Percentiles rank a stretch among this genome's conserved stretches.
phyloP scores from a whole-genome alignment of 2,888 invertebrate genomes.

The Noctuana brunneofusca region DNA sequence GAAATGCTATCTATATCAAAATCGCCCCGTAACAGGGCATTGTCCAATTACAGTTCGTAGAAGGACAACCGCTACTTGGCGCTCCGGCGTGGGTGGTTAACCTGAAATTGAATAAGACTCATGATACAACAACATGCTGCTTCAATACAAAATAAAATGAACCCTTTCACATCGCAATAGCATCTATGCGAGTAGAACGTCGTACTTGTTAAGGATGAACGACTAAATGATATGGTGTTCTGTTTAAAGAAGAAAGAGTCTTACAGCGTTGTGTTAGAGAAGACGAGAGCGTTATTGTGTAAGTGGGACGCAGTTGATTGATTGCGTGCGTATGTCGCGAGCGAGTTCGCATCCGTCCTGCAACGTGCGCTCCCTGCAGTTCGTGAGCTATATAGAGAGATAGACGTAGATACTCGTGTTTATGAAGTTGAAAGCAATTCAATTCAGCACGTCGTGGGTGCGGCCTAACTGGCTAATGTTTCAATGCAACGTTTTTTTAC shows the following conservation, averaged over 20 bases:
- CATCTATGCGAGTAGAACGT: not conserved
- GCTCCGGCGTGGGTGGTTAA: slow-evolving; percentile 22
- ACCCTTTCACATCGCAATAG: not conserved
- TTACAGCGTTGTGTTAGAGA: not conserved
- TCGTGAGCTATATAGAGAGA: not conserved
- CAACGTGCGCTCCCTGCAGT: not conserved
- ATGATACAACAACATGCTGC: not conserved
- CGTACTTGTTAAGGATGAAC: not conserved
- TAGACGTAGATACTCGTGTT: not conserved
- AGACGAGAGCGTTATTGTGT: not conserved
- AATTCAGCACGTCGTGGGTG: not conserved
- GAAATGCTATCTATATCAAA: not conserved
- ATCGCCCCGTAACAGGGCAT: slow-evolving; percentile 13
- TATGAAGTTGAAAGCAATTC: not conserved
- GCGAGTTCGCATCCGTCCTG: slow-evolving; percentile 1
- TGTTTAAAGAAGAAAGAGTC: slow-evolving; percentile 1
- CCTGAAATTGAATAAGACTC: slow-evolving; percentile 23
- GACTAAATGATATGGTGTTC: not conserved
- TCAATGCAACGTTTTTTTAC: not conserved
- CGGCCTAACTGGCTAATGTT: too few species aligned
- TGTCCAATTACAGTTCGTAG: slow-evolving; percentile 21
- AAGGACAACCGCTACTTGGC: slow-evolving; percentile 15
- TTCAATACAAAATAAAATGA: slow-evolving; percentile 1
- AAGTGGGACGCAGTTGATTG: slow-evolving; percentile 6
- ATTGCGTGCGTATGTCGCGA: slow-evolving; percentile 4